Base-by-base conservation (phyloP, 2,113 vertebrate genomes). In the Amia ocellicauda region DNA sequence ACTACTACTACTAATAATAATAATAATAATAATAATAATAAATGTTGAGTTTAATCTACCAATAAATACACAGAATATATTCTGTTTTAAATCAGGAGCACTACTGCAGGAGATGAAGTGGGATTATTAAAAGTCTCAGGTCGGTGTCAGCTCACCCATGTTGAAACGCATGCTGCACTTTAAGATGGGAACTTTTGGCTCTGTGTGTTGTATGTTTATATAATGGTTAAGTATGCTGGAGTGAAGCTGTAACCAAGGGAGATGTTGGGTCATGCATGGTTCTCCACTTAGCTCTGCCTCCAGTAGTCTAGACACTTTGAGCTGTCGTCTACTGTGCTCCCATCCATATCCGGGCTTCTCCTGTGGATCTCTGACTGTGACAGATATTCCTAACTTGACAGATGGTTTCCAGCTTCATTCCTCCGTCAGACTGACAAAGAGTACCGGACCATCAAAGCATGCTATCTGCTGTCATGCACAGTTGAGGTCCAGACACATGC, bases 391-490 rank as follows among this genome's bases (percentile, higher is more conserved):
- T 22, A 54, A 20, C 22, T 1, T 54, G 51, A 54, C 51, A 54
- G 51, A 27, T 22, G 24, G 20, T 22, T 54, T 54, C 51, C 51
- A 54, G 51, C 51, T 27, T 9, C 22, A 54, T 22, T 54, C n/a
- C 16, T 54, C 51, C 11, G 20, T 54, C 51, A 23, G 20, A 7
- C 20, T 54, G 51, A 54, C 51, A 54, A 27, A 54, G 24, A 54
- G 51, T 54, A 54, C n/a, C 24, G 51, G 51, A 54, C 51, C 51
- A 54, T 54, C 51, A 54, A 54, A 22, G 10, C 51, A 54, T 27
- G 20, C 22, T 19, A 20, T 54, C 51, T 54, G 51, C 51, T 54
- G 51, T 54, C 22, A 54, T 24, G 51, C 51, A 54, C 51, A 54
- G 20, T 27, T 54, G 51, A 54, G 24, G 16, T 54, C 51, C 20